Evolutionary conservation across 2,888 invertebrate genomes (phyloP).

Genomic region (Mactromeris polynyma): DNA sequence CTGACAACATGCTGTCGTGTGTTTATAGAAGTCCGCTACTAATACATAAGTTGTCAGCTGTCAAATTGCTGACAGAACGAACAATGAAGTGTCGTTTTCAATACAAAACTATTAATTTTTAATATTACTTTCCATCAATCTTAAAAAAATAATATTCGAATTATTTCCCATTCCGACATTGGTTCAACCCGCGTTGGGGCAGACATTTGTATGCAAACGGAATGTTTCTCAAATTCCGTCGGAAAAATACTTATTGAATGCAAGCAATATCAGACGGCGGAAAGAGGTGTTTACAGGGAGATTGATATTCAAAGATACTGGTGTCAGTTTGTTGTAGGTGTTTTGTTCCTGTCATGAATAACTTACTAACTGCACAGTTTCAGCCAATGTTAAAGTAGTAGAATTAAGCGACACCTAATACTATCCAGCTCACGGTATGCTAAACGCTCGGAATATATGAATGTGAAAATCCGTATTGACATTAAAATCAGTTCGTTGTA

Average conservation of each 20-base stretch:
- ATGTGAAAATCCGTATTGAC: not conserved
- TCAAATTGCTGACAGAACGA: not conserved
- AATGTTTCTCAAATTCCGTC: no score
- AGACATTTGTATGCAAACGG: not conserved
- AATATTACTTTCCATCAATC: not conserved
- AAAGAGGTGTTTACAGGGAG: not conserved
- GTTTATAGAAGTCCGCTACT: conserved; percentile 12
- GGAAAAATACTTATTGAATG: no score
- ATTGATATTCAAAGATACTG: not conserved
- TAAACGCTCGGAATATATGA: not conserved
- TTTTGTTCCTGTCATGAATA: not conserved
- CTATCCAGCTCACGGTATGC: not conserved
- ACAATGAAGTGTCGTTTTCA: not conserved
- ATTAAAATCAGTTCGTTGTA: not conserved
- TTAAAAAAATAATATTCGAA: not conserved
- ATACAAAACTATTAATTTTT: not conserved
- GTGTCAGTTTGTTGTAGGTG: not conserved
- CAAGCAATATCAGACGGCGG: not conserved
- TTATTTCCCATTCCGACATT: not conserved
- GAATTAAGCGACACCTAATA: not conserved
- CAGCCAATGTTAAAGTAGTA: not conserved
- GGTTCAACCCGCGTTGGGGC: not conserved
- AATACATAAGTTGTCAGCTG: conserved; percentile 28
- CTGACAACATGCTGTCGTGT: conserved; percentile 45
- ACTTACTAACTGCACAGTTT: not conserved